phyloP scores from a whole-genome alignment of 2,888 invertebrate genomes.

The Acleris literana region DNA sequence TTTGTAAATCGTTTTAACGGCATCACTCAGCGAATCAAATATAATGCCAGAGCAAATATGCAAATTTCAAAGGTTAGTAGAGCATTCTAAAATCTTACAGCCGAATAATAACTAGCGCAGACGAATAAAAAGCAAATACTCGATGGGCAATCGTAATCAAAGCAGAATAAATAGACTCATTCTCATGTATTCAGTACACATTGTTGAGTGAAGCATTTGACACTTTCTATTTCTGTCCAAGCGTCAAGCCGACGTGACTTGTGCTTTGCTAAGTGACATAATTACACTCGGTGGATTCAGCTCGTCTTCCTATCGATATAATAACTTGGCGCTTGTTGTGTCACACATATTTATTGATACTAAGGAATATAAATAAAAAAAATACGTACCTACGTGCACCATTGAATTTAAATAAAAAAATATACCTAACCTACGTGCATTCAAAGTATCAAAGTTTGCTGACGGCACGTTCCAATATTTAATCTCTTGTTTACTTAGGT shows the following conservation, averaged over 20 bases:
- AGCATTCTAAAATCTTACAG: conserved; percentile 15
- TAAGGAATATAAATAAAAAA: not conserved
- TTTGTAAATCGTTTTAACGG: conserved; percentile 17
- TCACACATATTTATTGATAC: conserved; percentile 16
- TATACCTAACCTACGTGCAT: too few relatives aligned
- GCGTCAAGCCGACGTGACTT: conserved; percentile 56
- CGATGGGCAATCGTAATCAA: conserved; percentile 12
- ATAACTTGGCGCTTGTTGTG: conserved; percentile 31
- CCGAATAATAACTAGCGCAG: conserved; percentile 3
- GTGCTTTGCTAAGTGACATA: conserved; percentile 61
- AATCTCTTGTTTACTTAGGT: too few relatives aligned
- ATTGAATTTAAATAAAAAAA: not conserved
- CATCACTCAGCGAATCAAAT: conserved; percentile 12
- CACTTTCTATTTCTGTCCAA: conserved; percentile 76
- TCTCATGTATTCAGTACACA: conserved; percentile 62
- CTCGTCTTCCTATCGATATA: conserved; percentile 34
- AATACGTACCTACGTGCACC: not conserved
- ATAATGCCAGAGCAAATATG: conserved; percentile 19
- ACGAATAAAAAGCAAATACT: conserved; percentile 8
- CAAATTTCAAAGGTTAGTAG: conserved; percentile 27
- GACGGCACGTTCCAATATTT: too few relatives aligned
- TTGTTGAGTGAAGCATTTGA: conserved; percentile 60
- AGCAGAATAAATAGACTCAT: conserved; percentile 42
- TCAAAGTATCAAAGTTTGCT: too few relatives aligned
- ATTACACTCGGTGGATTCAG: conserved; percentile 51